Evolutionary conservation across 2,113 vertebrate genomes (phyloP).

Genomic region (Phoenicopterus ruber): DNA sequence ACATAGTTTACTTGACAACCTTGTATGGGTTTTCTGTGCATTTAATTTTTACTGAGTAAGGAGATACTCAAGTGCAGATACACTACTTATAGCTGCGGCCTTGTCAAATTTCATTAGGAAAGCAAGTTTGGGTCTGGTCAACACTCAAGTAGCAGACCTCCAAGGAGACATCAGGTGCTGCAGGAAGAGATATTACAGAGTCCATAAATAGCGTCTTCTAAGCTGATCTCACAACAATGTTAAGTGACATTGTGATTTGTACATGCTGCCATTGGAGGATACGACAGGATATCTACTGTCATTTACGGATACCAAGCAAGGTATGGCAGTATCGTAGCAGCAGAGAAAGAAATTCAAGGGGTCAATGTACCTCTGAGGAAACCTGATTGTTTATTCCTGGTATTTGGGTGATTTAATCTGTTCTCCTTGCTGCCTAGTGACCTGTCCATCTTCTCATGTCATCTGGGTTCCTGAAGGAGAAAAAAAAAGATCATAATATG

Average conservation of each 20-base stretch:
- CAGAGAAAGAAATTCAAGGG: not conserved
- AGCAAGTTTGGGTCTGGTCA: not conserved
- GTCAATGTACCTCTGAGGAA: not conserved
- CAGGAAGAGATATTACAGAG: not conserved
- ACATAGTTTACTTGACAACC: not conserved
- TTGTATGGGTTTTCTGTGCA: not conserved
- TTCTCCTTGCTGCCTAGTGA: not conserved
- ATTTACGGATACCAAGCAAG: not conserved
- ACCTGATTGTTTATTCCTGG: not conserved
- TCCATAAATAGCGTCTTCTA: not conserved
- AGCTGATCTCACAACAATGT: not conserved
- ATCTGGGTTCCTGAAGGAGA: not conserved
- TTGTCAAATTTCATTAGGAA: not conserved
- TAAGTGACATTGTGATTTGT: not conserved
- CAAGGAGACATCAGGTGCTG: not conserved
- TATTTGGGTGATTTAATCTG: not conserved
- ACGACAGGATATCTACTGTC: not conserved
- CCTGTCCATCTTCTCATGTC: not conserved
- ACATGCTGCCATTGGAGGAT: not conserved
- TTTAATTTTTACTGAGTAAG: not conserved
- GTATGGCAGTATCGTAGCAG: not conserved
- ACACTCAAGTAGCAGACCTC: not conserved
- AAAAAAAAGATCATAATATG: not conserved
- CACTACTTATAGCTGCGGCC: not conserved
- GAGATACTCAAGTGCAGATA: not conserved